Evolutionary conservation across 2,797 vertebrate species (phyloP).

Genomic region (Anguilla pacifica): DNA sequence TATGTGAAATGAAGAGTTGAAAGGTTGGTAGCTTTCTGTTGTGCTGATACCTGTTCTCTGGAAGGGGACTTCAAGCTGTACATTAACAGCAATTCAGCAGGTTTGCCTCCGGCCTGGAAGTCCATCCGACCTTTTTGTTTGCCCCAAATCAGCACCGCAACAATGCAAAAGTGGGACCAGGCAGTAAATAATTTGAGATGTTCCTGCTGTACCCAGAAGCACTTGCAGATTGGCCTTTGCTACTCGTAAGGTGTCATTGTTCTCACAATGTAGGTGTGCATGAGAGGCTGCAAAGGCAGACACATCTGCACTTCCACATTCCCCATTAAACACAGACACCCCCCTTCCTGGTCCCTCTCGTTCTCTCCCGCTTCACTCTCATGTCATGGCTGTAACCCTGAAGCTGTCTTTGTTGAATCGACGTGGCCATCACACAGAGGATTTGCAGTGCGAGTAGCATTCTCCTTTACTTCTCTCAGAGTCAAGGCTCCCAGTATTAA

Average conservation of each 20-base stretch:
- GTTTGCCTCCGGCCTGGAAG: background rate
- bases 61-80: background rate
- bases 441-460: background rate
- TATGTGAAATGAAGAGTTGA: background rate
- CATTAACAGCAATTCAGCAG: background rate
- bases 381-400: conserved; percentile 8
- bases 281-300: background rate
- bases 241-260: background rate
- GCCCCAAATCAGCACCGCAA: background rate
- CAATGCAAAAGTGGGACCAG: background rate
- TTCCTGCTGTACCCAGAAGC: too few relatives aligned
- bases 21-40: background rate
- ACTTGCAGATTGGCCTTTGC: background rate
- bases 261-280: background rate
- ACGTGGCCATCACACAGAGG: background rate
- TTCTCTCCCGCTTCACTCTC: background rate
- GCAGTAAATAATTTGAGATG: background rate
- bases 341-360: background rate
- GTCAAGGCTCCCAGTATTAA: conserved; percentile 12
- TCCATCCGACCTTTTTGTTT: background rate
- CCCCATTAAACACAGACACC: background rate
- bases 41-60: background rate
- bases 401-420: background rate
- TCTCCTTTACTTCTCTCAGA: background rate
- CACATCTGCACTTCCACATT: background rate